A percentile compares a stretch with the other conserved stretches of the same genome.
Evolutionary conservation across 2,888 invertebrate genomes (phyloP).

Genomic region (Cheilosia pagana): DNA sequence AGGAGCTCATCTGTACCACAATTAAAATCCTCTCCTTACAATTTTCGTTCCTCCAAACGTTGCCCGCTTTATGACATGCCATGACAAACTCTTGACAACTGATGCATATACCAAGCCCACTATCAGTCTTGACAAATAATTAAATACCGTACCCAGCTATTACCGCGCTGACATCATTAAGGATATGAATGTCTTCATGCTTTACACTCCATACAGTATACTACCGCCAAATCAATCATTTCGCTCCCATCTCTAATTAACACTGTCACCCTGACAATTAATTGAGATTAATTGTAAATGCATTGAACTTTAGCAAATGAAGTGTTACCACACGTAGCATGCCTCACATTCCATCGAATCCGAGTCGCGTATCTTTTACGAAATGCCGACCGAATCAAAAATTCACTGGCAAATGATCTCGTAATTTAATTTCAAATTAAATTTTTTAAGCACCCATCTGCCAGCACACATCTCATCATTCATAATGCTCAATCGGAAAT

Average conservation of each 20-base stretch:
- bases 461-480: slow-evolving; percentile 54
- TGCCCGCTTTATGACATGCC: too few relatives aligned
- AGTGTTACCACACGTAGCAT: slow-evolving; percentile 38
- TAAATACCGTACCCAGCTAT: not conserved
- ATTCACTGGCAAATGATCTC: slow-evolving; percentile 67
- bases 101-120: not conserved
- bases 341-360: slow-evolving; percentile 46
- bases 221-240: slow-evolving; percentile 35
- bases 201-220: not conserved
- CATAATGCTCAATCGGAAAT: slow-evolving; percentile 69
- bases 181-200: not conserved
- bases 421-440: slow-evolving; percentile 72
- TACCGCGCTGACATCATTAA: slow-evolving; percentile 9
- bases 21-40: too few relatives aligned
- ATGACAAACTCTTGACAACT: not conserved
- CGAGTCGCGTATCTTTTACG: slow-evolving; percentile 41
- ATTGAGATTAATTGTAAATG: slow-evolving; percentile 60
- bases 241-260: slow-evolving; percentile 31
- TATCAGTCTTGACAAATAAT: not conserved
- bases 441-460: slow-evolving; percentile 53
- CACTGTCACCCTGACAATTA: slow-evolving; percentile 53
- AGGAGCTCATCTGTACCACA: too few relatives aligned
- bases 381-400: slow-evolving; percentile 29
- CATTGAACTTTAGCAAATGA: slow-evolving; percentile 66
- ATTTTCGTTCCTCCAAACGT: too few relatives aligned